Base-by-base conservation (phyloP, 2,888 invertebrate genomes). In the Drosophila pseudotakahashii region DNA sequence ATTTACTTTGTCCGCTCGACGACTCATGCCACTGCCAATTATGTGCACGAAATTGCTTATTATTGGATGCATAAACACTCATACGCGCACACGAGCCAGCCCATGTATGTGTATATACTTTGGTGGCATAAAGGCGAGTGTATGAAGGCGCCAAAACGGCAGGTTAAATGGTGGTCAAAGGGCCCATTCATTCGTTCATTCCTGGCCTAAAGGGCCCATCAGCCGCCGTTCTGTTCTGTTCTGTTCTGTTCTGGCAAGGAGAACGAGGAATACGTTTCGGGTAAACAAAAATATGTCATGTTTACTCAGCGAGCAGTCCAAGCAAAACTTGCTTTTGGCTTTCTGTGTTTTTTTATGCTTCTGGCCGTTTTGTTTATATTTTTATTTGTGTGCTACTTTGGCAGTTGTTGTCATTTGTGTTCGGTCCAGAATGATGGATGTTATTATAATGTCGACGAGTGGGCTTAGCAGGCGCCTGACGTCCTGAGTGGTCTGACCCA, bases 31-130 rank as follows among this genome's bases (percentile, higher is more conserved):
- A 75, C 62, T 73, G 77, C 76, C 86, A 82, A 82, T 82, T 86
- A 82, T 86, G 86, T 81, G 81, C 83, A 81, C 82, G 81, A 82
- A 82, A 82, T 83, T 77, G 83, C 86, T 77, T 82, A 86, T 86
- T 82, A 82, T 82, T 86, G 83, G 74, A 57, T 69, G 72, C 74
- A 82, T 69, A 84, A 70, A 76, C 51, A 77, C 61, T 60, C 61
- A 41, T 42, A 53, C 50, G 42, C 23, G 48, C 51, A 58, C 34
- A 6, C 4, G 26, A 26, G 39, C 36, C 23, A n/a, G n/a, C n/a
- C n/a, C n/a, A n/a, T n/a, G n/a, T n/a, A n/a, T 30, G 14, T 7
- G 26, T 64, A 50, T 54, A 55, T 50, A 70, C 50, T 55, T 10
- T 51, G 30, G 19, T 44, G 34, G 61, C 52, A 70, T 59, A 74